These are phyloP conservation scores for Trichosurus vulpecula DNA, from an alignment of 2,797 vertebrate species.

Conservation along the genomic window DNA sequence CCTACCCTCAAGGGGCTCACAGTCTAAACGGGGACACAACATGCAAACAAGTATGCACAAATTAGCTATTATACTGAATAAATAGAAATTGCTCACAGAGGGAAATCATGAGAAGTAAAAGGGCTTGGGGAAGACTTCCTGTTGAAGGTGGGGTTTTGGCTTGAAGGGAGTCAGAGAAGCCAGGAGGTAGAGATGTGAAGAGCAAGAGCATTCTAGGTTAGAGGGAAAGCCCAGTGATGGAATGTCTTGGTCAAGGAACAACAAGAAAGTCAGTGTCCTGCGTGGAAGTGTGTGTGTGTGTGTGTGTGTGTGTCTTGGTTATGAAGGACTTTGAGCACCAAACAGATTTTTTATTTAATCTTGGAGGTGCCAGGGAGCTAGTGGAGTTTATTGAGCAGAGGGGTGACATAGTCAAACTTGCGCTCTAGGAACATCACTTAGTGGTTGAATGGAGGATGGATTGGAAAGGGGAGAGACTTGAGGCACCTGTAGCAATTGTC, in stretches of 20 bases:
- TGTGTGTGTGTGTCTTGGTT: background rate
- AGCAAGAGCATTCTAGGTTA: background rate
- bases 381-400: background rate
- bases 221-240: background rate
- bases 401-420: background rate
- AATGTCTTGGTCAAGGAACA: background rate
- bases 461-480: background rate
- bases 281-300: background rate
- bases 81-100: background rate
- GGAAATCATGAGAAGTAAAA: background rate
- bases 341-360: background rate
- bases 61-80: background rate
- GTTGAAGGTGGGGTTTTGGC: background rate
- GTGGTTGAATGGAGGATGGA: background rate
- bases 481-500: background rate
- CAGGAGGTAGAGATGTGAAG: background rate
- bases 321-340: background rate
- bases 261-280: background rate
- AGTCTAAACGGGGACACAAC: background rate
- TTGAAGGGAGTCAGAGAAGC: background rate
- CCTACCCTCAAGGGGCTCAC: background rate
- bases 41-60: background rate
- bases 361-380: background rate
- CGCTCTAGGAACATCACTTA: background rate
- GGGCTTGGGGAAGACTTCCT: background rate